Evolutionary conservation across 2,113 vertebrate species (phyloP).

Genomic region (Alligator mississippiensis): DNA sequence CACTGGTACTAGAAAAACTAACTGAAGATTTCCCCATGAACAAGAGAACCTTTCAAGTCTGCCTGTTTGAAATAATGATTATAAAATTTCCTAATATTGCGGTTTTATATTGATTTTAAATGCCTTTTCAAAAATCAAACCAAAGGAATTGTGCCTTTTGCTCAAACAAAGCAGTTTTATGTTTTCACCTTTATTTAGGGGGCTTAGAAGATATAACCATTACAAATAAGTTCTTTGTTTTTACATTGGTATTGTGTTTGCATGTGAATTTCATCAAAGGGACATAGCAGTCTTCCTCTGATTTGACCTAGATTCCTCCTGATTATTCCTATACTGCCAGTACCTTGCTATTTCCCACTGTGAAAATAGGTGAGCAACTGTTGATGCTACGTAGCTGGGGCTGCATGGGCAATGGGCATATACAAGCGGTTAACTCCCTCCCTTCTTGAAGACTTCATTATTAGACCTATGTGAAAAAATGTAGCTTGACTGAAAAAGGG

Average conservation of each 20-base stretch:
- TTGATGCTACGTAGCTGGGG: slow-evolving; percentile 66
- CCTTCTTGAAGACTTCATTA: slow-evolving; percentile 23
- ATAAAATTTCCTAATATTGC: slow-evolving; percentile 69
- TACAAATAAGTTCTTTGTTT: slow-evolving; percentile 68
- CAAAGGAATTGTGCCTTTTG: slow-evolving; percentile 15
- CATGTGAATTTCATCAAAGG: slow-evolving; percentile 56
- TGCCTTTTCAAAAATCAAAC: slow-evolving; percentile 56
- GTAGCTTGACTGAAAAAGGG: neutral
- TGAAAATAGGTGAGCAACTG: slow-evolving; percentile 75
- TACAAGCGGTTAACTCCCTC: slow-evolving; percentile 1
- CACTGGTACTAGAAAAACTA: slow-evolving; percentile 76
- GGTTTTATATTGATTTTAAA: slow-evolving; percentile 73
- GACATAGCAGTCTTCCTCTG: slow-evolving; percentile 63
- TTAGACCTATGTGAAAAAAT: slow-evolving; percentile 9
- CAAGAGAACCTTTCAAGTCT: slow-evolving; percentile 76
- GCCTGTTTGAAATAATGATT: slow-evolving; percentile 73
- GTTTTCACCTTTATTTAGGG: neutral
- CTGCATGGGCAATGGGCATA: neutral
- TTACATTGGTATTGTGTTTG: slow-evolving; percentile 48
- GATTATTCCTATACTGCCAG: slow-evolving; percentile 66
- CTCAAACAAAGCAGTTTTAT: slow-evolving; percentile 35
- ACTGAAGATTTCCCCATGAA: slow-evolving; percentile 77
- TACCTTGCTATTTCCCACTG: slow-evolving; percentile 73
- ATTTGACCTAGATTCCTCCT: slow-evolving; percentile 75
- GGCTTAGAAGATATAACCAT: slow-evolving; percentile 6